Evolutionary conservation across 1,140 invertebrate species (phyloP).

Genomic region (Drosophila arizonae): DNA sequence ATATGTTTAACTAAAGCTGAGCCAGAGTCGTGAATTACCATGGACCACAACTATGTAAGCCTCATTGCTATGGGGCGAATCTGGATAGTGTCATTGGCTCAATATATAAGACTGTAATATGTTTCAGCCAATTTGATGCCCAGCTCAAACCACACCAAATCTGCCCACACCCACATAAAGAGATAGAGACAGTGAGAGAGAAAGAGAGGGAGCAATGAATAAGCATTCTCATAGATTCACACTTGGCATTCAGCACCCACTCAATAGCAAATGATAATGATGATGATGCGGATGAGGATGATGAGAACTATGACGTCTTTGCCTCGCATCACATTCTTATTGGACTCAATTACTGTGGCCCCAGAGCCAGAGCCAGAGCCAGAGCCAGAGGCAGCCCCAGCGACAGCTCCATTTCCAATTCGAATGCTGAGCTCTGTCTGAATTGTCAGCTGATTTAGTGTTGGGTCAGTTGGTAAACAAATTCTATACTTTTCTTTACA

Average conservation of each 20-base stretch:
- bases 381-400: not conserved
- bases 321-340: slow-evolving; percentile 5
- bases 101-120: slow-evolving; percentile 55
- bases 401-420: slow-evolving; percentile 10
- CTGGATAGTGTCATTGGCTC: slow-evolving; percentile 48
- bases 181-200: not conserved
- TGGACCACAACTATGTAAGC: not conserved
- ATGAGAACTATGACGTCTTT: slow-evolving; percentile 19
- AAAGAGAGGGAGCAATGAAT: not conserved
- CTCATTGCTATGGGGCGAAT: slow-evolving; percentile 5
- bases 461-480: slow-evolving; percentile 70
- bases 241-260: slow-evolving; percentile 62
- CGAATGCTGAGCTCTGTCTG: not conserved
- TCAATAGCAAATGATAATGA: slow-evolving; percentile 14
- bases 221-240: slow-evolving; percentile 24
- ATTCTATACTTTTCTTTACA: slow-evolving; percentile 78
- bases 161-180: slow-evolving; percentile 29
- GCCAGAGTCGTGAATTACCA: no score
- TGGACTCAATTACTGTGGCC: not conserved
- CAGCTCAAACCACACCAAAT: slow-evolving; percentile 41
- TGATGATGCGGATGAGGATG: slow-evolving; percentile 10
- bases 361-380: no score
- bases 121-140: slow-evolving; percentile 57
- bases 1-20: not conserved
- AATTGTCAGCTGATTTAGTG: slow-evolving; percentile 79